These are phyloP conservation scores for Heliornis fulica DNA, from an alignment of 2,113 vertebrate species.

Conservation along the genomic window DNA sequence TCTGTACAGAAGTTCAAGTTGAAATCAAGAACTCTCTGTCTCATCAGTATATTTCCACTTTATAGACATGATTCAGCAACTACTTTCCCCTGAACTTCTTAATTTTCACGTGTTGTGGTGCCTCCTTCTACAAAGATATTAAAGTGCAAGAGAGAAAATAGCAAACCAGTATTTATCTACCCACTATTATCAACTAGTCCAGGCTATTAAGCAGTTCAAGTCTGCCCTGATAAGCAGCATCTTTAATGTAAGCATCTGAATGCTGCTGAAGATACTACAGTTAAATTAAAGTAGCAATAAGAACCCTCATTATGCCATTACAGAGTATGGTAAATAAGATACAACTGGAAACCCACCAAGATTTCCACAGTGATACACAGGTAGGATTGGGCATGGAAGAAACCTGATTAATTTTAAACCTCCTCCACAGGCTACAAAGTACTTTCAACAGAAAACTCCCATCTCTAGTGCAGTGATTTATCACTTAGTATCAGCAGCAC, in stretches of 20 bases:
- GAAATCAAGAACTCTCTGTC: background rate
- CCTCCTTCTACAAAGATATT: background rate
- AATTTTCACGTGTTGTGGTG: background rate
- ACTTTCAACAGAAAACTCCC: background rate
- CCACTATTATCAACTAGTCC: background rate
- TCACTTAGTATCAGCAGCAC: background rate
- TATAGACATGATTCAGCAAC: background rate
- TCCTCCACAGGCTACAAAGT: background rate
- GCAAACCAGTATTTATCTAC: background rate
- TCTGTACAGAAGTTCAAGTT: background rate
- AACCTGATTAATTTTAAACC: background rate
- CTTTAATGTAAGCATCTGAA: background rate
- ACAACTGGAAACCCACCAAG: background rate
- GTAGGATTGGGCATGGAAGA: background rate
- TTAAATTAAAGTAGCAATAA: constrained; percentile 44
- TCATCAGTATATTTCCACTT: background rate
- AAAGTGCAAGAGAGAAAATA: background rate
- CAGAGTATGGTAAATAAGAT: background rate
- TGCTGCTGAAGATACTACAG: background rate
- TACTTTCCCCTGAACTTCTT: background rate
- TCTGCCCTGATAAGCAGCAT: constrained; percentile 43
- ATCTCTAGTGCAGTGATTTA: rapidly evolving
- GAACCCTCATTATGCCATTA: constrained; percentile 44
- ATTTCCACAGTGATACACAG: background rate
- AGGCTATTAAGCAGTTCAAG: constrained; percentile 21